Evolutionary conservation across 2,797 vertebrate genomes (phyloP).

Genomic region (Cynopterus sphinx): DNA sequence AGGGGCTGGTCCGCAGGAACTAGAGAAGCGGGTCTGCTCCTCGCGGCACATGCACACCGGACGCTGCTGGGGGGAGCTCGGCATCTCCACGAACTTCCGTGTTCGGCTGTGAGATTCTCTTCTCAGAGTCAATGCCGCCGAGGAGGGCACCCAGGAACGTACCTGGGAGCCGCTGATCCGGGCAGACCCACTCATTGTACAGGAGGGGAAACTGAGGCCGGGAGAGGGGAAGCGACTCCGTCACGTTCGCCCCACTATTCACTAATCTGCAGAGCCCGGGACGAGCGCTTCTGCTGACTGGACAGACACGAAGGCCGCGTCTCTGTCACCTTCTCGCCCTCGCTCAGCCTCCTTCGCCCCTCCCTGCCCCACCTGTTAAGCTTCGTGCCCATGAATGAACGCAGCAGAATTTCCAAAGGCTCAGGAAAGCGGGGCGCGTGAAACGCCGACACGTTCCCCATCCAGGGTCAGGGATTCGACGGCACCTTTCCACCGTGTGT

Average conservation of each 20-base stretch:
- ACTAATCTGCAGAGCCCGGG: neutral
- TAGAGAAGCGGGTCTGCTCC: neutral
- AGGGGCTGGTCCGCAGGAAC: neutral
- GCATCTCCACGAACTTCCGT: neutral
- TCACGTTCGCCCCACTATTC: accelerated
- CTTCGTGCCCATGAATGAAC: too few species aligned
- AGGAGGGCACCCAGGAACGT: accelerated
- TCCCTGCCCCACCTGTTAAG: too few species aligned
- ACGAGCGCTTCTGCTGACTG: accelerated
- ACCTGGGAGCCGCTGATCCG: neutral
- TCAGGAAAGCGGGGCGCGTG: neutral
- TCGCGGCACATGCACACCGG: neutral
- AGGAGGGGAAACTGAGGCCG: neutral
- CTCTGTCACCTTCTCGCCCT: neutral
- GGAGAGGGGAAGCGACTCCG: neutral
- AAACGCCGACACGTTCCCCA: accelerated
- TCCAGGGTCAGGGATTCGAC: neutral
- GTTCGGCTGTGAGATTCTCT: neutral
- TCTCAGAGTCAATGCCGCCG: neutral
- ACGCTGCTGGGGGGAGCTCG: neutral
- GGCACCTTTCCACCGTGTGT: accelerated
- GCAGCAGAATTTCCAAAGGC: too few species aligned
- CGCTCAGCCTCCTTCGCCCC: neutral
- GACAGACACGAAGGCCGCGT: accelerated
- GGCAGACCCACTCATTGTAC: neutral